Conservation (phyloP, 2,888 invertebrate species). For the Anthrax anthrax region DNA sequence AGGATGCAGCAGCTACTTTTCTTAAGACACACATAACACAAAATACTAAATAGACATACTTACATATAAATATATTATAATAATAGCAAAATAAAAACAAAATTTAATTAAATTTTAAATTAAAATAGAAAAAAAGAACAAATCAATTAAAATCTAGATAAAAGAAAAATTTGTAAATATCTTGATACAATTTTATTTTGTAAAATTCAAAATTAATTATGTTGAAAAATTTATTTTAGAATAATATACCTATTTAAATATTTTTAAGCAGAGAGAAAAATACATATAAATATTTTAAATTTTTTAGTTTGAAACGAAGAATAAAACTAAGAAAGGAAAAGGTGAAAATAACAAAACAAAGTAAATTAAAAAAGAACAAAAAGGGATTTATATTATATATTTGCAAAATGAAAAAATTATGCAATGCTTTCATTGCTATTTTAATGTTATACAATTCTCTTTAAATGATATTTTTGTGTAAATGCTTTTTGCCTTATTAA, state of each 20-base stretch:
- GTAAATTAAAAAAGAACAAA: neutral
- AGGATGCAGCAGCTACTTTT: no score
- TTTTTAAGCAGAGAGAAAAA: neutral
- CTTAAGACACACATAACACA: no score
- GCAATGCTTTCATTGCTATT: constrained; percentile 22
- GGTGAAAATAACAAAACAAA: no score
- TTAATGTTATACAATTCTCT: constrained; percentile 3
- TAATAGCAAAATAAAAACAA: no score
- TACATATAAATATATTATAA: no score
- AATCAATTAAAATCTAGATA: neutral
- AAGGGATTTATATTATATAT: neutral
- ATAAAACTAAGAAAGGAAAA: neutral
- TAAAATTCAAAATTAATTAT: neutral
- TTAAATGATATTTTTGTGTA: constrained; percentile 7
- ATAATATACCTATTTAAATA: no score
- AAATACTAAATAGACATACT: no score
- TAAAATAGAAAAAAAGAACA: no score
- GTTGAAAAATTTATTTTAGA: neutral
- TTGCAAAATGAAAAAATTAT: constrained; percentile 5
- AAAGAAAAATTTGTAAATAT: neutral
- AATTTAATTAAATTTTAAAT: no score
- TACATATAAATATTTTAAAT: neutral
- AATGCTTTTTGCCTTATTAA: constrained; percentile 8
- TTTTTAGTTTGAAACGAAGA: neutral
- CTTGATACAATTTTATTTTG: no score